phyloP scores from a whole-genome alignment of 2,888 invertebrate genomes.

The Aspidiotus destructor region DNA sequence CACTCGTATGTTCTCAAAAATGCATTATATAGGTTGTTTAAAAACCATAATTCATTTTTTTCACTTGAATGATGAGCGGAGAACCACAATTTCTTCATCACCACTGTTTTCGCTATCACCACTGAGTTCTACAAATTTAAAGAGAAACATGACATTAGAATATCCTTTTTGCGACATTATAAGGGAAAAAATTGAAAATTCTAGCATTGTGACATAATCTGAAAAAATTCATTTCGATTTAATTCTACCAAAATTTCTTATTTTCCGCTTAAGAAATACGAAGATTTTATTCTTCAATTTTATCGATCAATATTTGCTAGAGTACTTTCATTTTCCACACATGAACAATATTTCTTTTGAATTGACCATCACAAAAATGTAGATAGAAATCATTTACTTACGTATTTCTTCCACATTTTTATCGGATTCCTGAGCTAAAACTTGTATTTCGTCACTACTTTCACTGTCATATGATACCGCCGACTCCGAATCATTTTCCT shows the following conservation, averaged over 20 bases:
- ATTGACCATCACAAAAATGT: too few species aligned
- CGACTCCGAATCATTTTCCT: background rate
- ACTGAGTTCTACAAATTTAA: slow-evolving; percentile 42
- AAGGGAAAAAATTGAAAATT: background rate
- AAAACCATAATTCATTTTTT: too few species aligned
- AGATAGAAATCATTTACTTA: background rate
- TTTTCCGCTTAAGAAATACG: too few species aligned
- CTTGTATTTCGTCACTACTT: slow-evolving; percentile 8
- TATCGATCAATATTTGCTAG: too few species aligned
- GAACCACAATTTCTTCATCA: slow-evolving; percentile 42
- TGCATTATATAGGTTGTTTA: too few species aligned
- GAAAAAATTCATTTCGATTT: too few species aligned
- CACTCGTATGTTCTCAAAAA: too few species aligned
- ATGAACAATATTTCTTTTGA: too few species aligned
- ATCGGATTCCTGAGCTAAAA: background rate
- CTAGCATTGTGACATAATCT: too few species aligned
- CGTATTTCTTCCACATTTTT: slow-evolving; percentile 21
- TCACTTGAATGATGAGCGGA: slow-evolving; percentile 35
- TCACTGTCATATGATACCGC: background rate
- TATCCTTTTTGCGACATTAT: background rate
- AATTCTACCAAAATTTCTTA: background rate
- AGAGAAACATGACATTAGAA: background rate
- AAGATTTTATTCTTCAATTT: too few species aligned
- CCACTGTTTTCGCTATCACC: slow-evolving; percentile 46
- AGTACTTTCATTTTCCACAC: too few species aligned